Evolutionary conservation across 2,113 vertebrate genomes (phyloP), one percentile per base, ranked within the genome.

Genomic region (Mobula birostris): DNA sequence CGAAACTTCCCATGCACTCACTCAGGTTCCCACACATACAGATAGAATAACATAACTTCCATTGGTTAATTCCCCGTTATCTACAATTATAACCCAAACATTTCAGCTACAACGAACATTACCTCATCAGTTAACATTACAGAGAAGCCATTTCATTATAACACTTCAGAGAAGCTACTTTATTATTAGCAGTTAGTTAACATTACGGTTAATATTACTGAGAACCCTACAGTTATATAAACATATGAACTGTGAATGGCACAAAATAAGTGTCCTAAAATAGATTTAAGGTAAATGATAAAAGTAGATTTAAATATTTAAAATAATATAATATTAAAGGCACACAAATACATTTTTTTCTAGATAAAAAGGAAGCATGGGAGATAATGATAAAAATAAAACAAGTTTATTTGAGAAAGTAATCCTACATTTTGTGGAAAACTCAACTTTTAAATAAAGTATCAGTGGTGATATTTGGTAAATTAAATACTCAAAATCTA

Each of bases 191-290:
- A 36, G 36, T 36, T 36, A 36, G 36, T 36, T 36, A 36, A 36
- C 36, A 36, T 36, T 36, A 36, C 36, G 36, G 36, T 36, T 36
- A 36, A 36, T 36, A 36, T 36, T 36, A 36, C 36, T 36, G 36
- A 36, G 36, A 36, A 36, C 36, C 36, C 36, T 36, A 36, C 36
- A 36, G 36, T 36, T 36, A 61, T 63, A 66, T 36, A 68, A 90
- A 32, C 83, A 88, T n/a, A 85, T 15, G 83, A 63, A 29, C 27
- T 85, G 48, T 17, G 80, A 68, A 66, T 68, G 29, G n/a, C 66
- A 66, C 85, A 90, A 66, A 66, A 90, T 79, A 79, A 79, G 12
- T 79, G 85, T 90, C 61, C 61, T 27, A 90, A 68, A 90, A 90
- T 61, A 90, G 19, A n/a, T 90, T 66, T 61, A 68, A 90, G 61